These are phyloP conservation scores for Genyomyrus donnyi DNA, from an alignment of 2,113 vertebrate species.

Conservation along the genomic window DNA sequence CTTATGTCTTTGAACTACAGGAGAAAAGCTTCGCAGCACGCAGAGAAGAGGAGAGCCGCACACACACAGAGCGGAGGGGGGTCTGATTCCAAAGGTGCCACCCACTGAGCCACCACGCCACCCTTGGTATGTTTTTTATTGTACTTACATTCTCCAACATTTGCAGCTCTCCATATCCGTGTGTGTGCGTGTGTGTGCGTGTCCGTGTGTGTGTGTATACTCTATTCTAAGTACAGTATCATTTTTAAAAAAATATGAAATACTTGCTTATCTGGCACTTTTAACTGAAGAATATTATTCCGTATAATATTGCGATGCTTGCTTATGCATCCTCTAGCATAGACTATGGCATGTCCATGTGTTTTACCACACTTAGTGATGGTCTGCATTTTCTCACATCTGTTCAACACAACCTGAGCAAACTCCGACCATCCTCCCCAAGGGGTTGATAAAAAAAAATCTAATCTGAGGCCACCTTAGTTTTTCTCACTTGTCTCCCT, in stretches of 20 bases:
- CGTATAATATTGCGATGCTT: not conserved
- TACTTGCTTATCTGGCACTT: too few species aligned
- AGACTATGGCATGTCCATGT: not conserved
- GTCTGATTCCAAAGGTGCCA: not conserved
- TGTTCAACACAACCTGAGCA: not conserved
- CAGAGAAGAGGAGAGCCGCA: not conserved
- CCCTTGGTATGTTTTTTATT: not conserved
- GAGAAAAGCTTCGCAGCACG: not conserved
- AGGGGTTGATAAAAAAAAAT: not conserved
- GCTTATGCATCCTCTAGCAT: not conserved
- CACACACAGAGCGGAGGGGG: not conserved
- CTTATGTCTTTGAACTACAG: not conserved
- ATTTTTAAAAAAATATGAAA: not conserved
- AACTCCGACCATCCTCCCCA: not conserved
- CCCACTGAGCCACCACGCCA: not conserved
- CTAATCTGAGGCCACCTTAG: not conserved
- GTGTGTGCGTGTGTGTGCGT: not conserved
- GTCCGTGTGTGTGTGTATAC: too few species aligned
- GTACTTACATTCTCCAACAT: not conserved
- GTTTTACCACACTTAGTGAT: not conserved
- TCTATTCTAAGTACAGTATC: not conserved
- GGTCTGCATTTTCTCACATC: not conserved
- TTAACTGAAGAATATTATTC: too few species aligned
- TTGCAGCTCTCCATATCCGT: not conserved
- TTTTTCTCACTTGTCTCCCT: not conserved